Evolutionary conservation across 2,797 vertebrate species (phyloP).

Genomic region (Zenarchopterus dispar): DNA sequence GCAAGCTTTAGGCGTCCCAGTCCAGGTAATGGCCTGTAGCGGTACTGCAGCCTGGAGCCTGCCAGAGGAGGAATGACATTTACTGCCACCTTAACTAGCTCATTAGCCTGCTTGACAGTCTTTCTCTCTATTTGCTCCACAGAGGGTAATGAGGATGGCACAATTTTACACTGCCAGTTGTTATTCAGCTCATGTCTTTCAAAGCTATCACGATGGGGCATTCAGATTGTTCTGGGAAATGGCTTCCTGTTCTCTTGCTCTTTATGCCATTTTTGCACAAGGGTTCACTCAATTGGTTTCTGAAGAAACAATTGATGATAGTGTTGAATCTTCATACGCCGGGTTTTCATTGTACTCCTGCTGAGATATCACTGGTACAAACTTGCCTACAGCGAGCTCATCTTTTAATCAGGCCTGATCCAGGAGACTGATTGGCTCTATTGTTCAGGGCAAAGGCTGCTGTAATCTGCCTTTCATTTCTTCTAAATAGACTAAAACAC

Average conservation of each 20-base stretch:
- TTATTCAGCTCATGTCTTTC: constrained; percentile 50
- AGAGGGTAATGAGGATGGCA: constrained; percentile 56
- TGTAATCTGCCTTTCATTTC: constrained; percentile 51
- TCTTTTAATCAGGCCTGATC: constrained; percentile 67
- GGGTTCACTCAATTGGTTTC: constrained; percentile 45
- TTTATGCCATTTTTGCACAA: constrained; percentile 36
- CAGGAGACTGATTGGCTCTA: constrained; percentile 67
- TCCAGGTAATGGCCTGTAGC: constrained; percentile 78
- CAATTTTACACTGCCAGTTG: constrained; percentile 53
- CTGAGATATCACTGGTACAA: constrained; percentile 38
- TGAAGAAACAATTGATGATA: constrained; percentile 41
- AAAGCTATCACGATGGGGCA: constrained; percentile 45
- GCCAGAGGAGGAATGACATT: constrained; percentile 81
- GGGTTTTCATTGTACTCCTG: constrained; percentile 34
- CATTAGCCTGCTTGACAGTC: constrained; percentile 77
- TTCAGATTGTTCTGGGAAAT: constrained; percentile 59
- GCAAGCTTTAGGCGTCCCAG: constrained; percentile 52
- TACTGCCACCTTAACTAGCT: constrained; percentile 79
- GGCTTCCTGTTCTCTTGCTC: constrained; percentile 46
- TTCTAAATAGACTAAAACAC: constrained; percentile 32
- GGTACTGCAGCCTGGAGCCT: constrained; percentile 64
- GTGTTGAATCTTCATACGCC: constrained; percentile 30
- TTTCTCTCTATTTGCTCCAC: constrained; percentile 47
- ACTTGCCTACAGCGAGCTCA: constrained; percentile 53
- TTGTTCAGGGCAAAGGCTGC: constrained; percentile 56